A percentile compares a stretch with the other conserved stretches of the same genome.
Conservation (phyloP, 2,888 invertebrate species). For the Campoplex capitator region DNA sequence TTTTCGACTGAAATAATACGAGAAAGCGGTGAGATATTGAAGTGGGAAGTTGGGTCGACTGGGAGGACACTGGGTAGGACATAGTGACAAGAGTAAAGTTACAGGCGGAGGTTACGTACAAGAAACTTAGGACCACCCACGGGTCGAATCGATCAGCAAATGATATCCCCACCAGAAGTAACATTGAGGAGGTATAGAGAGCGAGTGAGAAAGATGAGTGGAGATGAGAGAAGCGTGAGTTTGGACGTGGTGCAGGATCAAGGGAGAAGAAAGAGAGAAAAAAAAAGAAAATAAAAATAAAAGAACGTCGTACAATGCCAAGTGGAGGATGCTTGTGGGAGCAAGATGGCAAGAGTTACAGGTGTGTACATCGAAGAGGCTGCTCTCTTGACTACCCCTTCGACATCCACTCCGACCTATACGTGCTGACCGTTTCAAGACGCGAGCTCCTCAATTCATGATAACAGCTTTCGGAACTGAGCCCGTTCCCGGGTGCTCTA, state of each 20-base stretch:
- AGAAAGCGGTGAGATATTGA: neutral
- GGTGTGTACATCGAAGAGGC: slow-evolving; percentile 76
- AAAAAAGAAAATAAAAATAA: neutral
- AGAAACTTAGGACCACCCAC: slow-evolving; percentile 81
- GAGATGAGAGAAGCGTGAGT: slow-evolving; percentile 57
- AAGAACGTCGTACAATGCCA: slow-evolving; percentile 37
- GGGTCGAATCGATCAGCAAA: slow-evolving; percentile 83
- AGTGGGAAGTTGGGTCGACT: slow-evolving; percentile 55
- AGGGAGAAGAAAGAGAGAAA: slow-evolving; percentile 3
- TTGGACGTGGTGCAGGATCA: slow-evolving; percentile 12
- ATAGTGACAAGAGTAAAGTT: slow-evolving; percentile 77
- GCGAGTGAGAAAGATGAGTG: slow-evolving; percentile 68
- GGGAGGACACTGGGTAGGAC: slow-evolving; percentile 78
- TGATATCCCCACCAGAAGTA: slow-evolving; percentile 73
- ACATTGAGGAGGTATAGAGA: slow-evolving; percentile 32
- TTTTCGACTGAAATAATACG: neutral
- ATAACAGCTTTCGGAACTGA: slow-evolving; percentile 76
- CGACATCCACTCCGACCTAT: slow-evolving; percentile 22
- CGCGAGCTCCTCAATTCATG: slow-evolving; percentile 78
- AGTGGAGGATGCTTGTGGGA: slow-evolving; percentile 33
- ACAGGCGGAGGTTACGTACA: slow-evolving; percentile 75
- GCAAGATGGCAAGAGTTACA: slow-evolving; percentile 77
- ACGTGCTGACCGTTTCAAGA: slow-evolving; percentile 52
- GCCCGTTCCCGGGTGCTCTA: slow-evolving; percentile 77
- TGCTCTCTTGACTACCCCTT: slow-evolving; percentile 53